Percentiles rank a stretch among this genome's conserved stretches.
These are phyloP conservation scores for Paedocypris micromegethes DNA, from an alignment of 2,797 vertebrate genomes.

Conservation along the genomic window DNA sequence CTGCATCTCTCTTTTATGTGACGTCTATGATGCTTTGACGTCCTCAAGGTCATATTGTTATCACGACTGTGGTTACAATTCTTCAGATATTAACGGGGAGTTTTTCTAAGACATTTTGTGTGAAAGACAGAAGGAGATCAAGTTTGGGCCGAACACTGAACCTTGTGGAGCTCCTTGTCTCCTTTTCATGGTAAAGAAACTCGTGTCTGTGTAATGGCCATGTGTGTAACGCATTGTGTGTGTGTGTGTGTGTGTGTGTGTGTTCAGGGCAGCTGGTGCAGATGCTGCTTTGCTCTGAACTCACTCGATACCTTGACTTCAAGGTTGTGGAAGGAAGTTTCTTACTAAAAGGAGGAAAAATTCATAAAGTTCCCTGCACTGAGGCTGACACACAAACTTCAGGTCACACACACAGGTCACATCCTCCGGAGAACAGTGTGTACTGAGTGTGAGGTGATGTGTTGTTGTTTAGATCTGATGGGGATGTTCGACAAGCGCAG, in stretches of 20 bases:
- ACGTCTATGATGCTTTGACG: too few relatives aligned
- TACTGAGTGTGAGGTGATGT: neutral
- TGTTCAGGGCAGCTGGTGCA: conserved; percentile 65
- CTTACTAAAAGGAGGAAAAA: conserved; percentile 65
- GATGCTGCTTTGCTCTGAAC: conserved; percentile 69
- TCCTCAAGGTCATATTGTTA: too few relatives aligned
- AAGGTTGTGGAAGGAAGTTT: conserved; percentile 71
- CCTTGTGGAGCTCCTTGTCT: too few relatives aligned
- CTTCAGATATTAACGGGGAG: too few relatives aligned
- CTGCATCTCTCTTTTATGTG: too few relatives aligned
- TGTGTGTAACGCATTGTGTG: neutral
- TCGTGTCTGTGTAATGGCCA: neutral
- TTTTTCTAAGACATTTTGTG: too few relatives aligned
- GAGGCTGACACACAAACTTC: conserved; percentile 65
- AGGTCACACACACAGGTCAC: too few relatives aligned
- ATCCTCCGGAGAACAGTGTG: neutral
- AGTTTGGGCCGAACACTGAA: too few relatives aligned
- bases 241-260: neutral
- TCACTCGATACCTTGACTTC: conserved; percentile 74
- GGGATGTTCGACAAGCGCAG: conserved; percentile 78
- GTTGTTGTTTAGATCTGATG: conserved; percentile 64
- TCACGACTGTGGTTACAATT: too few relatives aligned
- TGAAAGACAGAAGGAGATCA: too few relatives aligned
- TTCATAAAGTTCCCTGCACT: conserved; percentile 69
- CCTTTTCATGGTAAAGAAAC: neutral